Evolutionary conservation across 2,797 vertebrate species (phyloP).

Genomic region (Gymnocypris eckloni): DNA sequence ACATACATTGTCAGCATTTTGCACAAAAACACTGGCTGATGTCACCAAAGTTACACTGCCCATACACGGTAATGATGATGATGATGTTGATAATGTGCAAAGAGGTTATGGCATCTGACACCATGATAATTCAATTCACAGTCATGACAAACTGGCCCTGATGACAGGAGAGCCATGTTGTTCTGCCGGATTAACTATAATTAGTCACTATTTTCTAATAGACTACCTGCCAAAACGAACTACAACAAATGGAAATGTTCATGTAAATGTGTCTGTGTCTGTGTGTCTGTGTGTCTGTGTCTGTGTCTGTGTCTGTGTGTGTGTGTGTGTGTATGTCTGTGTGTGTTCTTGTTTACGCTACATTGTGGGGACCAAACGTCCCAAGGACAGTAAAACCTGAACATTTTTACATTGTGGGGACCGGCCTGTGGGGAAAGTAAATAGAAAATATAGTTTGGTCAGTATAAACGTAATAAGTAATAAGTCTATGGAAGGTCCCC

Average conservation of each 20-base stretch:
- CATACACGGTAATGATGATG: background rate
- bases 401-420: too few relatives aligned
- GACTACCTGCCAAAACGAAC: constrained; percentile 1
- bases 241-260: background rate
- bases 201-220: background rate
- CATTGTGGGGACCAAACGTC: background rate
- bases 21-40: constrained; percentile 2
- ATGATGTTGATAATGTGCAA: constrained; percentile 5
- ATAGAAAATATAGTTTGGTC: background rate
- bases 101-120: constrained; percentile 22
- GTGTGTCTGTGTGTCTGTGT: background rate
- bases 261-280: background rate
- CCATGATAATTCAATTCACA: constrained; percentile 21
- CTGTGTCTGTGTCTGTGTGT: background rate
- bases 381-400: too few relatives aligned
- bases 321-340: background rate
- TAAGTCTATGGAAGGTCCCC: background rate
- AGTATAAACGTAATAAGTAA: background rate
- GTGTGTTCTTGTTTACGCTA: background rate
- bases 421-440: background rate
- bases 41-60: background rate
- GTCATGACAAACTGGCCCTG: background rate
- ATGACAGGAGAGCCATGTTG: background rate
- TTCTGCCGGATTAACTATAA: background rate
- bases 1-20: background rate